These are phyloP conservation scores for Drosophila yooni DNA, from an alignment of 2,888 invertebrate genomes.

Conservation along the genomic window DNA sequence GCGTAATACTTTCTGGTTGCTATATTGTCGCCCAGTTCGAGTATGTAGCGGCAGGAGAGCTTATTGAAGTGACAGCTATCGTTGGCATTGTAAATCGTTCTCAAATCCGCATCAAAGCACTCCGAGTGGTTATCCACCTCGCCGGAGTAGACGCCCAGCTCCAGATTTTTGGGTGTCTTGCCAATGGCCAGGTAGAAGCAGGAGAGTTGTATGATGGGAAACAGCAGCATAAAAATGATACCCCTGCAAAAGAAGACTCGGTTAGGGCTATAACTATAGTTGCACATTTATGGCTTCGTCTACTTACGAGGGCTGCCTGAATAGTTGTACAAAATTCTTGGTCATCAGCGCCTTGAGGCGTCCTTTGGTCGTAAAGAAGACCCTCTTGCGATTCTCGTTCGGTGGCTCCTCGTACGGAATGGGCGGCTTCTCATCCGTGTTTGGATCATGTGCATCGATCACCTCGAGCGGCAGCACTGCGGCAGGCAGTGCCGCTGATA, in stretches of 20 bases:
- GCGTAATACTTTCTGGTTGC: slow-evolving; percentile 85
- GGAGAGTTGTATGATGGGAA: slow-evolving; percentile 92
- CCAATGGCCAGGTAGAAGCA: slow-evolving; percentile 93
- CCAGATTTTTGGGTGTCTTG: slow-evolving; percentile 89
- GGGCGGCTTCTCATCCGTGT: slow-evolving; percentile 63
- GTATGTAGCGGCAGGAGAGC: slow-evolving; percentile 88
- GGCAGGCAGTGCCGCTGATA: slow-evolving; percentile 53
- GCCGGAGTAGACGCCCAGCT: slow-evolving; percentile 91
- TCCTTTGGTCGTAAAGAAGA: slow-evolving; percentile 84
- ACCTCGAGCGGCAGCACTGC: slow-evolving; percentile 76
- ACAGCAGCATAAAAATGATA: slow-evolving; percentile 91
- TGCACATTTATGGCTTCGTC: fast-evolving
- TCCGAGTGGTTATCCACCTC: slow-evolving; percentile 87
- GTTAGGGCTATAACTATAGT: not conserved
- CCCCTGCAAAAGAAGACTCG: slow-evolving; percentile 87
- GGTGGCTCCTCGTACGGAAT: slow-evolving; percentile 56
- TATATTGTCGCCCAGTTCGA: slow-evolving; percentile 87
- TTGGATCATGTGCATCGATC: slow-evolving; percentile 71
- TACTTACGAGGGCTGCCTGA: slow-evolving; percentile 89
- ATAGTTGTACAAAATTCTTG: slow-evolving; percentile 89
- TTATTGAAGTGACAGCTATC: slow-evolving; percentile 86
- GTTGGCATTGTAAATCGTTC: slow-evolving; percentile 84
- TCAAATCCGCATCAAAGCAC: slow-evolving; percentile 83
- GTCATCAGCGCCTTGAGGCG: slow-evolving; percentile 88
- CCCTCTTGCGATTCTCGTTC: slow-evolving; percentile 76